Conservation (phyloP, 2,797 vertebrate genomes). For the Sebastes wilsoni region DNA sequence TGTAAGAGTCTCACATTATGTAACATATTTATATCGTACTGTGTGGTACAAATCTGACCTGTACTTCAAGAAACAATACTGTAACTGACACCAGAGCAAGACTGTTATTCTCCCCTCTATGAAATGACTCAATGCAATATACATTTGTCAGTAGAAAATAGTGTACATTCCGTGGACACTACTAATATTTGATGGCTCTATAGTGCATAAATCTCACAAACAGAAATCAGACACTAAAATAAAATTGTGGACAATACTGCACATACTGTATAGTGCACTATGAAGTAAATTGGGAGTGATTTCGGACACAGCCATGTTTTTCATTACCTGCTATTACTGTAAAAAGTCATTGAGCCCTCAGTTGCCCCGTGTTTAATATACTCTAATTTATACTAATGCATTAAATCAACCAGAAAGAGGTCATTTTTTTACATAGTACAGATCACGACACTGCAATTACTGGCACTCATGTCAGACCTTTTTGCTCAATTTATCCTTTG, state of each 20-base stretch:
- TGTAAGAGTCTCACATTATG: neutral
- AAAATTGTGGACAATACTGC: neutral
- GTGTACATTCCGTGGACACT: neutral
- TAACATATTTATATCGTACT: neutral
- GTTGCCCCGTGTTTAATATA: neutral
- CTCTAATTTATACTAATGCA: neutral
- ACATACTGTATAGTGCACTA: neutral
- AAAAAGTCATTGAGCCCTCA: neutral
- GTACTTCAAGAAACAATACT: neutral
- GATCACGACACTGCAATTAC: neutral
- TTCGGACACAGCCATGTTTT: neutral
- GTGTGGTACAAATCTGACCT: neutral
- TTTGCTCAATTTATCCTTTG: constrained; percentile 1
- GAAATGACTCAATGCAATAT: neutral
- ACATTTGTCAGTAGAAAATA: neutral
- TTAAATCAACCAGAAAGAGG: neutral
- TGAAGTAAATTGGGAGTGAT: neutral
- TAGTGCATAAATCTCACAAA: neutral
- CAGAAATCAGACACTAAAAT: neutral
- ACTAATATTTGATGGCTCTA: neutral
- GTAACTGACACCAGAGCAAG: neutral
- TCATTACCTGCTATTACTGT: neutral
- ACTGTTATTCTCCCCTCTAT: neutral
- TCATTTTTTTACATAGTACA: neutral
- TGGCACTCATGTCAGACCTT: neutral